These are phyloP conservation scores for Apamea anceps DNA, from an alignment of 2,888 invertebrate species.

Conservation along the genomic window DNA sequence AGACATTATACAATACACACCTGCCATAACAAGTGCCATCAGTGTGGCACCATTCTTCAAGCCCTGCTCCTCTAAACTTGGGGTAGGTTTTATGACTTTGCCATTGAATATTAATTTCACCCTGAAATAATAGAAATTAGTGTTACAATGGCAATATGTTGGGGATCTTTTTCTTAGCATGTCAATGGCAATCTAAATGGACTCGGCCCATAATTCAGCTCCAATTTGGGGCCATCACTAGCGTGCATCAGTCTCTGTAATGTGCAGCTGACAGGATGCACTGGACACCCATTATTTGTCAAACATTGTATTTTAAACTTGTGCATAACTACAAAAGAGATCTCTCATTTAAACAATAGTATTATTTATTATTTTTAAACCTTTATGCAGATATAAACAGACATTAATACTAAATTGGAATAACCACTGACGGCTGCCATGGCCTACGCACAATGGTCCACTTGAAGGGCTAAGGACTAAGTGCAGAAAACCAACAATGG, in stretches of 20 bases:
- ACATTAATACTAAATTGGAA: no score
- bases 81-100: constrained; percentile 90
- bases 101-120: constrained; percentile 93
- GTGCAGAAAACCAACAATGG: background rate
- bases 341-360: background rate
- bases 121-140: constrained; percentile 76
- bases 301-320: background rate
- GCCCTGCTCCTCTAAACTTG: constrained; percentile 89
- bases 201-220: no score
- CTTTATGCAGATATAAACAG: background rate
- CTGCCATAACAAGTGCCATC: constrained; percentile 91
- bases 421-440: no score
- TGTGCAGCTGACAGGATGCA: no score
- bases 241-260: no score
- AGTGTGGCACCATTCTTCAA: constrained; percentile 93
- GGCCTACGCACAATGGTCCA: no score
- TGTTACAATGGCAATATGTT: background rate
- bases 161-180: no score
- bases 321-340: background rate
- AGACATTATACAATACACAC: constrained; percentile 68
- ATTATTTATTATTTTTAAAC: background rate
- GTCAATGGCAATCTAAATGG: no score
- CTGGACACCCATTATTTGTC: no score
- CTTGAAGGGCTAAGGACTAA: no score
- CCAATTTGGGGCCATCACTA: no score